These are phyloP conservation scores for Eulemur mongoz DNA, from an alignment of 2,797 vertebrate species.

Conservation along the genomic window DNA sequence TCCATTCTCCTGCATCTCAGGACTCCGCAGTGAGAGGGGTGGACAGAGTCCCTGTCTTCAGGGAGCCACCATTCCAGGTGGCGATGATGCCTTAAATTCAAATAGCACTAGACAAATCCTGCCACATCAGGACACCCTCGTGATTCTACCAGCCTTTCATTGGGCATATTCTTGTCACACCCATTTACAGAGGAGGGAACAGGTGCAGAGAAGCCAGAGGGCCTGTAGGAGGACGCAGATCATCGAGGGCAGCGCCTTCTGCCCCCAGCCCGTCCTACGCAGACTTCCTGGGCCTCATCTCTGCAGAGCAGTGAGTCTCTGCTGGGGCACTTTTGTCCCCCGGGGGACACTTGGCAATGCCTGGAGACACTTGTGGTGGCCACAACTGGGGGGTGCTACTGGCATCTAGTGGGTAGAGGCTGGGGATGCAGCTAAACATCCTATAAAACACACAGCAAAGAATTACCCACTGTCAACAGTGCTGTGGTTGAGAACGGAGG, in stretches of 20 bases:
- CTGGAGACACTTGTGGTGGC: background rate
- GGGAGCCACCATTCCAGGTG: background rate
- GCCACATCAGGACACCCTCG: accelerated
- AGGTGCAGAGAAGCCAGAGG: background rate
- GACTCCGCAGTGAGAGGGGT: accelerated
- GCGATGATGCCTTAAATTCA: background rate
- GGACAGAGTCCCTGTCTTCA: background rate
- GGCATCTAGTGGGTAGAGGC: background rate
- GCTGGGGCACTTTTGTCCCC: accelerated
- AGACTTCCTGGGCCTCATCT: background rate
- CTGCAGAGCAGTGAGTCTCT: background rate
- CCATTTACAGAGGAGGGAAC: background rate
- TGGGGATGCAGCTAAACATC: background rate
- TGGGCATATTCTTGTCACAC: accelerated
- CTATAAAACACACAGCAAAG: background rate
- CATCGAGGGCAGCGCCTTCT: background rate
- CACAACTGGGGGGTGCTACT: background rate
- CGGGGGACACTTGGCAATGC: background rate
- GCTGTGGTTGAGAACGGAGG: accelerated
- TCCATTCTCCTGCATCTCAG: background rate
- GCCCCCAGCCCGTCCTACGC: accelerated
- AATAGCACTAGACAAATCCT: background rate
- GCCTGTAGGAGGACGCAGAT: background rate
- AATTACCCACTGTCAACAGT: background rate
- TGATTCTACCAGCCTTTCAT: background rate